These are phyloP conservation scores for Dasypus novemcinctus DNA, from an alignment of 2,113 vertebrate species.

Conservation along the genomic window DNA sequence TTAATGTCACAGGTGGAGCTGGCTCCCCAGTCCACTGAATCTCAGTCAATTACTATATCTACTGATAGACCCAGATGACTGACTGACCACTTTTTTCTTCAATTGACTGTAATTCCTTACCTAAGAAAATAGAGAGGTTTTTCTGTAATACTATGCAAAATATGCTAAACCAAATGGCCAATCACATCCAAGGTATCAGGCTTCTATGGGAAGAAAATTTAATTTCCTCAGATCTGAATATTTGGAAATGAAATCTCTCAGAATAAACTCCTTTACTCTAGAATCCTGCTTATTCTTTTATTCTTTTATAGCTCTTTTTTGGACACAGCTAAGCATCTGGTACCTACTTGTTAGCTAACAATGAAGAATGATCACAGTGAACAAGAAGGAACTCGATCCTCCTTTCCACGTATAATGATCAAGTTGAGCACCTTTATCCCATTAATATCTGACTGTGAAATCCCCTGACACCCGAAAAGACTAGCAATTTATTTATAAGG, in stretches of 20 bases:
- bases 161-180: neutral
- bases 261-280: neutral
- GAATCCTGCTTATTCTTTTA: neutral
- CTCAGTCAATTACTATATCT: neutral
- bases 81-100: neutral
- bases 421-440: constrained; percentile 44
- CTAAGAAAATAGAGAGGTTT: neutral
- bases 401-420: constrained; percentile 27
- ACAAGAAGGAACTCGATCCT: constrained; percentile 10
- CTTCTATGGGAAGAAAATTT: neutral
- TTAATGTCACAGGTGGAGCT: neutral
- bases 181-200: neutral
- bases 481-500: constrained; percentile 54
- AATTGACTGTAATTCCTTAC: neutral
- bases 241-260: neutral
- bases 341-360: neutral
- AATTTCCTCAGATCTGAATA: neutral
- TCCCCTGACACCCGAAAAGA: constrained; percentile 48
- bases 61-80: neutral
- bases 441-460: constrained; percentile 55
- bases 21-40: neutral
- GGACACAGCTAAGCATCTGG: neutral
- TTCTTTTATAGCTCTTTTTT: neutral
- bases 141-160: neutral
- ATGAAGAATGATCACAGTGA: constrained; percentile 24